Conservation (phyloP, 2,113 vertebrate genomes). For the Gobius niger region DNA sequence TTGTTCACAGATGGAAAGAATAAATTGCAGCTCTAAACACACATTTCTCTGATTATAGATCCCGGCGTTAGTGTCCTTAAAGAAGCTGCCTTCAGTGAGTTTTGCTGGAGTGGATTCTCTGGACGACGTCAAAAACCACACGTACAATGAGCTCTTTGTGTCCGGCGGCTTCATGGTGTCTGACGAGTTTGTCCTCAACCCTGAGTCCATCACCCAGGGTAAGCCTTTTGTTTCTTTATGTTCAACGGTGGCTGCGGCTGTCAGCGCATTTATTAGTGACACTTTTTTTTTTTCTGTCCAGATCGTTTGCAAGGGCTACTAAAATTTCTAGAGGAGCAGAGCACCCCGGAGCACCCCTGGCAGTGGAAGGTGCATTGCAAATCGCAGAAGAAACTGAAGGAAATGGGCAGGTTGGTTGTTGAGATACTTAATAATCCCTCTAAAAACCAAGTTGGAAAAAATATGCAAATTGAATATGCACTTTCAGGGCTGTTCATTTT, state of each 20-base stretch:
- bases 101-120: slow-evolving; percentile 95
- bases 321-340: slow-evolving; percentile 87
- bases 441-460: too few species aligned
- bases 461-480: too few species aligned
- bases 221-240: slow-evolving; percentile 4
- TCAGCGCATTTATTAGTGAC: neutral
- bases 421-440: neutral
- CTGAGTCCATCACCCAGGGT: slow-evolving; percentile 86
- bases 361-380: slow-evolving; percentile 98
- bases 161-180: slow-evolving; percentile 94
- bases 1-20: too few species aligned
- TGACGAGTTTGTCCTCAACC: slow-evolving; percentile 91
- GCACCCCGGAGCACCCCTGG: slow-evolving; percentile 88
- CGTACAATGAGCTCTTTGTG: slow-evolving; percentile 93
- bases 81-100: slow-evolving; percentile 90
- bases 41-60: slow-evolving; percentile 76
- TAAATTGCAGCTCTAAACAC: too few species aligned
- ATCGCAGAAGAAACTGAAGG: slow-evolving; percentile 96
- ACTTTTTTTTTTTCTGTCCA: slow-evolving; percentile 55
- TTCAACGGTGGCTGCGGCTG: neutral
- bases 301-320: slow-evolving; percentile 87
- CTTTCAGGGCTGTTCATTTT: too few species aligned
- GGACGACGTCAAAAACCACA: slow-evolving; percentile 95
- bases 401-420: slow-evolving; percentile 85
- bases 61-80: slow-evolving; percentile 88